Base-by-base conservation (phyloP, 1,140 invertebrate genomes). In the Calycopis cecrops region DNA sequence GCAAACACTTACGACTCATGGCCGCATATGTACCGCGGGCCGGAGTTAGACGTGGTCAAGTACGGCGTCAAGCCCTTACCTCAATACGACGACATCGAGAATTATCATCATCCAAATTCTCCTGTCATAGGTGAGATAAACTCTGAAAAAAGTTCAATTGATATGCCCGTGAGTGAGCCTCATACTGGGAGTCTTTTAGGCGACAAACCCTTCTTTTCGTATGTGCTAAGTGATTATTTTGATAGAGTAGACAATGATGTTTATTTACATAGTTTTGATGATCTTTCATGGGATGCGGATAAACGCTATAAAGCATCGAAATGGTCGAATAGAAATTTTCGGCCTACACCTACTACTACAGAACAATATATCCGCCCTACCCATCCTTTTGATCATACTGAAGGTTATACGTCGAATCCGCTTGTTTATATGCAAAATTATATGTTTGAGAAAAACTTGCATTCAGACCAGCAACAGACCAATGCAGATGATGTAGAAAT, bases 171-270 rank as follows among this genome's bases (percentile, higher is more conserved):
- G n/a, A n/a, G n/a, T n/a, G n/a, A n/a, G n/a, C n/a, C n/a, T n/a
- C n/a, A 4, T 55, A 58, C 34, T 40, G 40, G 21, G 2, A 28
- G 6, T 28, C 21, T 6, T 28, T 60, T 56, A 38, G 76, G 76
- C 9, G 59, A 83, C 48, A 59, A 71, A 52, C 73, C 78, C 10
- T 81, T 80, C 57, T 75, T 82, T 49, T 82, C 76, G 11, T 79
- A 68, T 55, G 65, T 79, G 34, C 48, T 83, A 12, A 76, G 73
- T 49, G 82, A 82, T 55, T 83, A 83, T 60, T 77, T 68, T 59
- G 73, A 82, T 55, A 79, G 65, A 52, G 71, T 60, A 55, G 49
- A 67, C 35, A 75, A 79, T 21, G 72, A 82, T n/a, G 77, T 84
- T 53, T 60, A 67, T 7, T n/a, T n/a, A n/a, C n/a, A n/a, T n/a